phyloP scores from a whole-genome alignment of 64 coral and sea anemone genomes.

The Anthopleura sola region DNA sequence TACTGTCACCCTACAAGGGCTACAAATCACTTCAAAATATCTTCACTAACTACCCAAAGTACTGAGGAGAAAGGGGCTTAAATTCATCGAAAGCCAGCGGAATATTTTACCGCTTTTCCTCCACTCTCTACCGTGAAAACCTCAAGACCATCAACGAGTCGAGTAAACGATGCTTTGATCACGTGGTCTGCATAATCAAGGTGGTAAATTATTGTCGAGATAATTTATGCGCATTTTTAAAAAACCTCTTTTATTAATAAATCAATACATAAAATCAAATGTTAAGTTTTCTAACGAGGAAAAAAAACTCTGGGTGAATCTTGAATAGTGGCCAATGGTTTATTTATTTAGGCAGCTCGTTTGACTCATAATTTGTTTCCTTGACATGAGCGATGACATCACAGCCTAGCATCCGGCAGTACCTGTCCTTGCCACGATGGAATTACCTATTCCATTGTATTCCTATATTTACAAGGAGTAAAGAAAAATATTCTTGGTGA shows the following conservation, averaged over 20 bases:
- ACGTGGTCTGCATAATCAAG: constrained; percentile 27
- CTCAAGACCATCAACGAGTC: constrained; percentile 15
- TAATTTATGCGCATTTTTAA: constrained; percentile 29
- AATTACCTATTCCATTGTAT: not conserved
- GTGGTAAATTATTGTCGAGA: constrained; percentile 4
- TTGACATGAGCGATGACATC: constrained; percentile 2
- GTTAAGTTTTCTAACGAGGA: not conserved
- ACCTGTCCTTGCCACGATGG: constrained; percentile 14
- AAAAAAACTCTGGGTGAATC: too few relatives aligned
- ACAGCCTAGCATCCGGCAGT: not conserved
- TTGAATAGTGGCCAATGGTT: not conserved
- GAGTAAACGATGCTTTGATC: constrained; percentile 36
- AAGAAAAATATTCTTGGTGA: not conserved
- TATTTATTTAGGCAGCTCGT: not conserved
- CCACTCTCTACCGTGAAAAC: constrained; percentile 7
- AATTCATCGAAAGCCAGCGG: constrained; percentile 27
- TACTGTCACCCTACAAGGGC: constrained; percentile 6
- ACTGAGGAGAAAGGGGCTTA: not conserved
- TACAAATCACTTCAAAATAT: constrained; percentile 12
- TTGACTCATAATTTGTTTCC: not conserved
- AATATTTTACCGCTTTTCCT: constrained; percentile 19
- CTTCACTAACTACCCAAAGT: constrained; percentile 10
- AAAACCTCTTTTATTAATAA: not conserved
- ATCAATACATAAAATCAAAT: not conserved
- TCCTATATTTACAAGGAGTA: not conserved